phyloP scores from a whole-genome alignment of 2,113 vertebrate genomes.

The Bucco capensis region DNA sequence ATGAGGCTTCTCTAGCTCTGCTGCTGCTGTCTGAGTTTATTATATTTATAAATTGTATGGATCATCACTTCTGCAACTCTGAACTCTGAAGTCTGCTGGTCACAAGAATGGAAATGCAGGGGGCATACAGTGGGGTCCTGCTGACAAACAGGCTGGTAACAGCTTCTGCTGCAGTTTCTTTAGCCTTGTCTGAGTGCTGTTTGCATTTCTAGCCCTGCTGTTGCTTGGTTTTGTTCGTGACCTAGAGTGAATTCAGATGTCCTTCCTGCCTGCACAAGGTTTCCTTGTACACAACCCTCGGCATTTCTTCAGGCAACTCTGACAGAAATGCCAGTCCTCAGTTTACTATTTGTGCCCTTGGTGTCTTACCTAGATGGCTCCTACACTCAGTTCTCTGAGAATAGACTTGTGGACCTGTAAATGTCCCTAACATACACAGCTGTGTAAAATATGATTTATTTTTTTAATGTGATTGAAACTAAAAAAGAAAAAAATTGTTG shows the following conservation, averaged over 20 bases:
- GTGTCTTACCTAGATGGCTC: background rate
- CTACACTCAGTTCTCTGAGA: background rate
- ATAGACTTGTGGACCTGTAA: background rate
- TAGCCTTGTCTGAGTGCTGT: background rate
- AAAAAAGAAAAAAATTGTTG: background rate
- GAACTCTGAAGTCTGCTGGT: background rate
- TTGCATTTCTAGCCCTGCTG: background rate
- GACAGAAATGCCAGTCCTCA: background rate
- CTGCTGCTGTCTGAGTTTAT: constrained; percentile 42
- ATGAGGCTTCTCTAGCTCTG: background rate
- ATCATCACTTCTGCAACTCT: background rate
- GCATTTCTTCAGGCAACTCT: background rate
- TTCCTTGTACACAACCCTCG: background rate
- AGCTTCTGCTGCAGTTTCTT: background rate
- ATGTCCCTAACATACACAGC: background rate
- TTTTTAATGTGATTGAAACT: background rate
- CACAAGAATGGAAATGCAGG: background rate
- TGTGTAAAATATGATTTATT: background rate
- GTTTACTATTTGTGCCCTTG: background rate
- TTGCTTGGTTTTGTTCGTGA: background rate
- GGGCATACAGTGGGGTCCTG: background rate
- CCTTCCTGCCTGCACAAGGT: background rate
- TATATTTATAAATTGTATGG: background rate
- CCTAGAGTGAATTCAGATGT: background rate
- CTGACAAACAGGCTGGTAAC: background rate